Evolutionary conservation across 1,140 invertebrate species (phyloP).

Genomic region (Drosophila repleta): DNA sequence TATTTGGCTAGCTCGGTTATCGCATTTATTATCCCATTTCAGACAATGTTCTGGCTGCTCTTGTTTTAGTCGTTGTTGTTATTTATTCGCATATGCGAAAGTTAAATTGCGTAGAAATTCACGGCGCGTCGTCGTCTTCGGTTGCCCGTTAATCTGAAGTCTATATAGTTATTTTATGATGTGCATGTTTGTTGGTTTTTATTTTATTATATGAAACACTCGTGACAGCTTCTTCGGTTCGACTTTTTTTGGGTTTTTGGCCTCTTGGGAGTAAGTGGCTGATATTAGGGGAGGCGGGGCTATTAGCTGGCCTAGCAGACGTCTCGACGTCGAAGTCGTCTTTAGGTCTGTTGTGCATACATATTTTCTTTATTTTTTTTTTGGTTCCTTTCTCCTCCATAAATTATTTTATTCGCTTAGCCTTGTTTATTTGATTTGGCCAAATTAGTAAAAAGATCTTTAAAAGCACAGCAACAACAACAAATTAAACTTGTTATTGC

Average conservation of each 20-base stretch:
- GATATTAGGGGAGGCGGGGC: not conserved
- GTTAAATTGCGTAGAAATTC: slow-evolving; percentile 81
- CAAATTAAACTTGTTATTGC: slow-evolving; percentile 6
- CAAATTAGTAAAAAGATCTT: slow-evolving; percentile 45
- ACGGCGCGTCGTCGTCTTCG: slow-evolving; percentile 58
- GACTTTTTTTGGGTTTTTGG: not conserved
- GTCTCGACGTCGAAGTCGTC: slow-evolving; percentile 10
- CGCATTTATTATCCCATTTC: slow-evolving; percentile 76
- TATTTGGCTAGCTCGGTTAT: slow-evolving; percentile 47
- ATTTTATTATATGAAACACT: slow-evolving; percentile 48
- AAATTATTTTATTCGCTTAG: slow-evolving; percentile 40
- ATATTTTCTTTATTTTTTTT: not conserved
- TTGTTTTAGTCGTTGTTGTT: slow-evolving; percentile 6
- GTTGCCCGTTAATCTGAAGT: slow-evolving; percentile 36
- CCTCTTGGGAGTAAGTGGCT: slow-evolving; percentile 7
- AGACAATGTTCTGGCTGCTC: slow-evolving; percentile 4
- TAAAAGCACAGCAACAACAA: slow-evolving; percentile 29
- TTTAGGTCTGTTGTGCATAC: slow-evolving; percentile 28
- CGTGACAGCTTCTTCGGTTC: slow-evolving; percentile 12
- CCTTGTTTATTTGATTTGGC: slow-evolving; percentile 29
- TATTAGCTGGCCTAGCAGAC: slow-evolving; percentile 21
- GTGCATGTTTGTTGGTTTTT: slow-evolving; percentile 72
- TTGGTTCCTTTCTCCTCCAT: slow-evolving; percentile 23
- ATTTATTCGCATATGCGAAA: slow-evolving; percentile 61
- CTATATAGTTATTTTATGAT: slow-evolving; percentile 78